These are phyloP conservation scores for Laothoe populi DNA, from an alignment of 2,888 invertebrate species.

Conservation along the genomic window DNA sequence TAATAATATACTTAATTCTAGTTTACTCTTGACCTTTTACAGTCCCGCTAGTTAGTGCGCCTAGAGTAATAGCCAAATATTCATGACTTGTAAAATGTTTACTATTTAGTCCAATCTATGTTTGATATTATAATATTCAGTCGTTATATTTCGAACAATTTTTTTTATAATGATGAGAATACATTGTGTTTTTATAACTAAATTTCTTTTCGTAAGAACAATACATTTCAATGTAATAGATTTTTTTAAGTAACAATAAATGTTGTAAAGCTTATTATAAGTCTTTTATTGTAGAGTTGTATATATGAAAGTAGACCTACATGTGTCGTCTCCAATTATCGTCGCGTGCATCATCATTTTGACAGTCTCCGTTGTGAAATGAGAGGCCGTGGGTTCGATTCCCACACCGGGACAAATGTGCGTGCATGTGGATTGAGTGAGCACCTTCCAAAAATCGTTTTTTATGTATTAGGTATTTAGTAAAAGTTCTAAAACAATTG, in stretches of 20 bases:
- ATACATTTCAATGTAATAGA: constrained; percentile 1
- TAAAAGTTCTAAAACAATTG: too few species aligned
- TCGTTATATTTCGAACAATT: constrained; percentile 1
- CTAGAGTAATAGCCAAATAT: constrained; percentile 10
- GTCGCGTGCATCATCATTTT: too few species aligned
- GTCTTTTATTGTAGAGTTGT: not conserved
- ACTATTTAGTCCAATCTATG: constrained; percentile 4
- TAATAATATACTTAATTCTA: too few species aligned
- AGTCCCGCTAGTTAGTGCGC: not conserved
- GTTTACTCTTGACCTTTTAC: not conserved
- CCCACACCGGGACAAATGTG: too few species aligned
- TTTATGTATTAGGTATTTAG: too few species aligned
- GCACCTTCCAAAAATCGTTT: too few species aligned
- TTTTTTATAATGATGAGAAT: constrained; percentile 4
- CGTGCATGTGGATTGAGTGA: too few species aligned
- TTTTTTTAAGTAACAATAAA: constrained; percentile 23
- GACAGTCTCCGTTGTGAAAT: too few species aligned
- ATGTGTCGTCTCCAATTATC: too few species aligned
- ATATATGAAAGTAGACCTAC: not conserved
- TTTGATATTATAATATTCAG: constrained; percentile 6
- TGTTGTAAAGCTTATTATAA: constrained; percentile 1
- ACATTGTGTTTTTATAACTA: constrained; percentile 18
- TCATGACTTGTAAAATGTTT: not conserved
- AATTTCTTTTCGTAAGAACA: not conserved
- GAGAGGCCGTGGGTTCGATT: too few species aligned